phyloP scores from a whole-genome alignment of 2,888 invertebrate genomes.

The Lacanobia oleracea region DNA sequence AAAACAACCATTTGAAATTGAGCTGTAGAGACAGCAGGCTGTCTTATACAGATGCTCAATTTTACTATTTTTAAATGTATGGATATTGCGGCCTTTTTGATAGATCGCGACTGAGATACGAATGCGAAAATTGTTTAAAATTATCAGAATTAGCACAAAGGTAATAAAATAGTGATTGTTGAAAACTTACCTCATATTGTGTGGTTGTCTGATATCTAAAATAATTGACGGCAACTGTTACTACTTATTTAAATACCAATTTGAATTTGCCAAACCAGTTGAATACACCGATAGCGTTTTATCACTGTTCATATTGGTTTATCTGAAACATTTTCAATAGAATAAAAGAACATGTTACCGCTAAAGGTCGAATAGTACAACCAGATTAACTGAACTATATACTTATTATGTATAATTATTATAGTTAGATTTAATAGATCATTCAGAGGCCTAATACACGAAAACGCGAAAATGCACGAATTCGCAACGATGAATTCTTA shows the following conservation, averaged over 20 bases:
- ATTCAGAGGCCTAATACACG: too few relatives aligned
- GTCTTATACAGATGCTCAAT: too few relatives aligned
- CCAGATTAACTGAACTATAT: neutral
- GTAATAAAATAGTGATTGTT: neutral
- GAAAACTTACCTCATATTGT: constrained; percentile 26
- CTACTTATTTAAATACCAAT: neutral
- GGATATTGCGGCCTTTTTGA: too few relatives aligned
- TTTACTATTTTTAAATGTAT: too few relatives aligned
- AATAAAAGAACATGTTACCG: constrained; percentile 20
- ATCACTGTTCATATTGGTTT: constrained; percentile 14
- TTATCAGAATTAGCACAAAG: too few relatives aligned
- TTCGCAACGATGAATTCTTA: too few relatives aligned
- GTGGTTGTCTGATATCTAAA: neutral
- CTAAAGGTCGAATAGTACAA: neutral
- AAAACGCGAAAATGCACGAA: too few relatives aligned
- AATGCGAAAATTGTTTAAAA: too few relatives aligned
- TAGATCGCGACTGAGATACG: too few relatives aligned
- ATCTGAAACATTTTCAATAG: neutral
- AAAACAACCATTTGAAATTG: too few relatives aligned
- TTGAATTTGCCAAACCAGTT: neutral
- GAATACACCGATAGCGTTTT: neutral
- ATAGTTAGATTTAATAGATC: too few relatives aligned
- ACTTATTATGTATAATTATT: too few relatives aligned
- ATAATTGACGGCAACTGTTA: neutral
- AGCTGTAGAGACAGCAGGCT: neutral